phyloP scores from a whole-genome alignment of 2,888 invertebrate genomes.

The Pachycephus smyrnensis region DNA sequence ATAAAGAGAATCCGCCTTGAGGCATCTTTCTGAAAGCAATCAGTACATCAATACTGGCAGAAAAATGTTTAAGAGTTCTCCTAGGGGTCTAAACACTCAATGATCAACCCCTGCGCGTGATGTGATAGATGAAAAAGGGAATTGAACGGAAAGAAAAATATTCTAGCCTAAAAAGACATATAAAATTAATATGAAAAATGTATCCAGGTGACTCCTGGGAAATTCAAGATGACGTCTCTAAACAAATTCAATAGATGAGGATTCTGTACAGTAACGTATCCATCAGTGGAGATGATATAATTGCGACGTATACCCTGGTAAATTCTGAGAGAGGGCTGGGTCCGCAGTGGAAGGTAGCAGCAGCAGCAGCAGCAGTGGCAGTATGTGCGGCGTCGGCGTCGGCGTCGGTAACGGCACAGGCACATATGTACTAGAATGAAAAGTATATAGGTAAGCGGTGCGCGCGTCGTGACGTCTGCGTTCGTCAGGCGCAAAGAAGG shows the following conservation, averaged over 20 bases:
- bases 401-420: not conserved
- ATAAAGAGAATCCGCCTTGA: not conserved
- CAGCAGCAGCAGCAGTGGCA: not conserved
- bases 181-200: not conserved
- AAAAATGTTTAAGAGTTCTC: not conserved
- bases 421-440: not conserved
- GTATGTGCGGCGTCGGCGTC: not conserved
- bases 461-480: conserved; percentile 11
- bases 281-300: not conserved
- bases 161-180: not conserved
- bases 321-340: not conserved
- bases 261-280: not conserved
- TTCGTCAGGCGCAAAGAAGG: not conserved
- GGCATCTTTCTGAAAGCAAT: not conserved
- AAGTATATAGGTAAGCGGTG: not conserved
- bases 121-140: not conserved
- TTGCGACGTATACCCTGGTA: not conserved
- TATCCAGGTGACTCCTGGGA: not conserved
- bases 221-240: not conserved
- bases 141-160: not conserved
- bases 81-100: not conserved
- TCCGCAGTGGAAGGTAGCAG: not conserved
- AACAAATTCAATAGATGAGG: not conserved
- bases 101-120: not conserved
- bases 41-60: not conserved